Base-by-base conservation (phyloP, 2,113 vertebrate species). In the Naja naja region DNA sequence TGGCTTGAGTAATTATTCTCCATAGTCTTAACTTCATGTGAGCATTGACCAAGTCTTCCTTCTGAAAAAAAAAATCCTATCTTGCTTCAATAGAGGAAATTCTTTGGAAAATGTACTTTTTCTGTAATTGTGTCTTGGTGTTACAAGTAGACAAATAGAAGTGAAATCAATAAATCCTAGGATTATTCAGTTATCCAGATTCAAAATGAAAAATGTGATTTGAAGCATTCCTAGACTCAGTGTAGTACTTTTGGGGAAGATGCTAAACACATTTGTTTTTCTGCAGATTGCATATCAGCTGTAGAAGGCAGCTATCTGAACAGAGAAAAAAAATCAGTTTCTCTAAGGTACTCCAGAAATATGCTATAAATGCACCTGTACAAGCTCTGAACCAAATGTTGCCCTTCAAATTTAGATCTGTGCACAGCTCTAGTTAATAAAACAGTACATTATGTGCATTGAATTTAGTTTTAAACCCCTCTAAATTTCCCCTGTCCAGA, bases 1-100 rank as follows among this genome's bases (percentile, higher is more conserved):
- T 91, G 91, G 64, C 90, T 93, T 93, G 91, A 91, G 64, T 45
- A 94, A 91, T 93, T 91, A 87, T 95, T 96, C 91, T 92, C 93
- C 92, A 92, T 87, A 93, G 92, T 87, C 91, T 91, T 87, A 91
- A 0, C 91, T 89, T 93, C 88, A 91, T 90, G 91, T 91, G 92
- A 93, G 58, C 90, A 93, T 58, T 91, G 93, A 90, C 91, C 89
- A 25, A 16, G 12, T 95, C 54, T 94, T 95, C 45, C 23, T 94
- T 92, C 53, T 23, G 90, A n/a, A 93, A 89, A 95, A 95, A 91
- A 39, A 34, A 93, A 58, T 89, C 93, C 60, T 54, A 86, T 93
- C 86, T 34, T 25, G 60, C 18, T 91, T 54, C 90, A 86, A 92
- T 93, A 94, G 30, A 93, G 16, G 45, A 52, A n/a, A 91, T 92